Percentiles rank a stretch among this genome's conserved stretches.
Conservation (phyloP, 2,888 invertebrate species). For the Pycnomerus fuliginosus region DNA sequence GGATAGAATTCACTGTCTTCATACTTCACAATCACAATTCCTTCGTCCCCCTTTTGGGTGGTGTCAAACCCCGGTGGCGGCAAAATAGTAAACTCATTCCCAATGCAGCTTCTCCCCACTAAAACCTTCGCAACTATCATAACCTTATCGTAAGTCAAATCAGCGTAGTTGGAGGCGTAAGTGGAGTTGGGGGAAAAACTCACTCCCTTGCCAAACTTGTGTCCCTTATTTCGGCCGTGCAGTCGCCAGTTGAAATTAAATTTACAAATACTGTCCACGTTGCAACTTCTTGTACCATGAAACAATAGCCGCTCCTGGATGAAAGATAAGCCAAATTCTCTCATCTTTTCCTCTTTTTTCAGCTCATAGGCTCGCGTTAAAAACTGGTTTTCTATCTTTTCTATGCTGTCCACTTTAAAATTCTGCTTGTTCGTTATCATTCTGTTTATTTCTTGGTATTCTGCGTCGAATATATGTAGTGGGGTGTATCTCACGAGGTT, state of each 20-base stretch:
- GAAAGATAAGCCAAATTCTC: background rate
- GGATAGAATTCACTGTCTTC: slow-evolving; percentile 1
- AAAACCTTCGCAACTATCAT: background rate
- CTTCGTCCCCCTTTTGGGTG: background rate
- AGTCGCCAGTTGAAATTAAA: background rate
- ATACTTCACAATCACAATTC: background rate
- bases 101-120: background rate
- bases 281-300: background rate
- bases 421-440: background rate
- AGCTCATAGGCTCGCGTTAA: background rate
- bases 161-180: slow-evolving; percentile 1
- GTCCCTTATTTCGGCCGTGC: background rate
- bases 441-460: background rate
- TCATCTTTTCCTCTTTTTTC: background rate
- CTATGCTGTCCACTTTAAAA: background rate
- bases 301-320: background rate
- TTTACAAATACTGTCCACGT: background rate
- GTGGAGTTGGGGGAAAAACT: background rate
- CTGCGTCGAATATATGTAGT: background rate
- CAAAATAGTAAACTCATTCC: background rate
- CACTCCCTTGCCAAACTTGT: background rate
- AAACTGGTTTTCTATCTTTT: background rate
- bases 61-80: background rate
- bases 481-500: background rate
- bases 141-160: background rate